Base-by-base conservation (phyloP, 1,140 invertebrate species). In the Drosophila kikkawai region DNA sequence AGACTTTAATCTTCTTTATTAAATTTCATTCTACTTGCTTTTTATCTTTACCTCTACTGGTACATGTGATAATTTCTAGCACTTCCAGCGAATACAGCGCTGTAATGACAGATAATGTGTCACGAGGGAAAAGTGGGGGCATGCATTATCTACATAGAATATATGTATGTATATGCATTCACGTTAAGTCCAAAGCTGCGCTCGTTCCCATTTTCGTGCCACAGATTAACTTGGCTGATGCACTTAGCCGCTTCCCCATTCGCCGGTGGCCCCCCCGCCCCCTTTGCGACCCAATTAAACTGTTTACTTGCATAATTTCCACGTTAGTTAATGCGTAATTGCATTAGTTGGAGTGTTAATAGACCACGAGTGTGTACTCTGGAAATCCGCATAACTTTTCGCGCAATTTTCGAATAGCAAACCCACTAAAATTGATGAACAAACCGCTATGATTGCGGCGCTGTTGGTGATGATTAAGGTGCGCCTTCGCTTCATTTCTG, bases 281-380 rank as follows among this genome's bases (percentile, higher is more conserved):
- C 71, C 76, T 76, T 76, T 17, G 61, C 76, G 84, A 84, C 84
- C 84, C 59, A 87, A 87, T 87, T 87, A 87, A 87, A 90, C 78
- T 87, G 85, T 87, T 87, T 87, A 87, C 84, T 87, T 88, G 84
- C 84, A 87, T 87, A 87, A 87, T 87, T 83, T 88, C 58, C 77
- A 87, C 74, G 80, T 87, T 88, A 84, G 80, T 79, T 84, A 65
- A 66, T 74, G 77, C 65, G 77, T 87, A 84, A 80, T 80, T 80
- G 80, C 74, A 79, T 68, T 68, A 71, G 66, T 80, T 61, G 74
- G 66, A 79, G 70, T 82, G 57, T 66, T 71, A 65, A 73, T 78
- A 64, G 66, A 47, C 64, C 55, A 50, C 32, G 53, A 17, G 44
- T 44, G 17, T 50, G 57, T 71, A 41, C 50, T 79, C 53, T 82